Evolutionary conservation across 2,797 vertebrate species (phyloP).

Genomic region (Taeniopygia guttata): DNA sequence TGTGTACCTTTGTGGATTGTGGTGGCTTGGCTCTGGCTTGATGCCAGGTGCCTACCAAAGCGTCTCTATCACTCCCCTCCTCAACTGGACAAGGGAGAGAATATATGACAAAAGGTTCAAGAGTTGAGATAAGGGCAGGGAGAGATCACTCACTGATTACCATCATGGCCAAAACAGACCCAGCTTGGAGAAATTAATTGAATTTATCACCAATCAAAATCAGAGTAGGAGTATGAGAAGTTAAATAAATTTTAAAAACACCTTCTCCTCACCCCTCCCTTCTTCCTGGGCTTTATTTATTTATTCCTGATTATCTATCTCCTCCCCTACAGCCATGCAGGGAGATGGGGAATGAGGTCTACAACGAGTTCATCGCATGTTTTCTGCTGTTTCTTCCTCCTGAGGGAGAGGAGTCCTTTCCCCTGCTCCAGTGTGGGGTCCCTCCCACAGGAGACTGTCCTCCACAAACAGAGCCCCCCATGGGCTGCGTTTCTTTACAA

Average conservation of each 20-base stretch:
- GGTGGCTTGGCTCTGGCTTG: not conserved
- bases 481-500: not conserved
- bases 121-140: not conserved
- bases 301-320: not conserved
- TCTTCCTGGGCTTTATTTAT: not conserved
- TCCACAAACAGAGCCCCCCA: not conserved
- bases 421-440: accelerated
- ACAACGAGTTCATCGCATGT: not conserved
- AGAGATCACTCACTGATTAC: not conserved
- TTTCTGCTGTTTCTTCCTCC: not conserved
- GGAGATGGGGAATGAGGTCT: not conserved
- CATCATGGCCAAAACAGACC: not conserved
- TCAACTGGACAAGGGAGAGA: not conserved
- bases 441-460: not conserved
- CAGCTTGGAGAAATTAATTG: not conserved
- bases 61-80: not conserved
- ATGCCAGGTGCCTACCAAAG: not conserved
- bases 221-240: not conserved
- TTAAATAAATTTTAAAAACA: not conserved
- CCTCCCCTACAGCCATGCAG: not conserved
- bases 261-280: not conserved
- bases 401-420: not conserved
- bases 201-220: not conserved
- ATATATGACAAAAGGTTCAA: not conserved
- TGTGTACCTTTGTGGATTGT: no score